These are phyloP conservation scores for Pherbina coryleti DNA, from an alignment of 2,888 invertebrate species.

Conservation along the genomic window DNA sequence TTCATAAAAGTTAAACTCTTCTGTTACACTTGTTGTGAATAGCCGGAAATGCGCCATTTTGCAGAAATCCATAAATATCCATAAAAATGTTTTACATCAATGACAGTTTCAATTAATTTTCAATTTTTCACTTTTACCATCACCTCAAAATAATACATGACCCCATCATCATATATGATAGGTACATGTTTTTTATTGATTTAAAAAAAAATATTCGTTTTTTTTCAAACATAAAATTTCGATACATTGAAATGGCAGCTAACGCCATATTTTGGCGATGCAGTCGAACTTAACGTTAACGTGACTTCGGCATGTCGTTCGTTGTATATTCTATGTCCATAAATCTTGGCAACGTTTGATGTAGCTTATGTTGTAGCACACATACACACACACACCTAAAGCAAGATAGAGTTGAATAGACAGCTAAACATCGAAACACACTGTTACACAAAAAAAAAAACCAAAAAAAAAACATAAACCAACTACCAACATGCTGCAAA, in stretches of 20 bases:
- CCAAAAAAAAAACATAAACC: not conserved
- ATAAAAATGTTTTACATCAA: conserved; percentile 1
- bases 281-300: too few relatives aligned
- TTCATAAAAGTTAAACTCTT: not conserved
- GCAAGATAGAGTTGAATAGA: not conserved
- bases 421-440: too few relatives aligned
- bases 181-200: too few relatives aligned
- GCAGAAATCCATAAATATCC: not conserved
- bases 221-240: not conserved
- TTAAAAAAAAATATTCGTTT: too few relatives aligned
- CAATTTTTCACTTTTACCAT: not conserved
- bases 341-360: not conserved
- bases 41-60: not conserved
- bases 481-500: not conserved
- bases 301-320: too few relatives aligned
- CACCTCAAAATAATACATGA: not conserved
- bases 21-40: not conserved
- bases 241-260: not conserved
- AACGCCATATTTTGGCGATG: not conserved
- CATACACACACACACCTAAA: not conserved
- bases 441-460: too few relatives aligned
- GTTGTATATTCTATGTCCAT: not conserved
- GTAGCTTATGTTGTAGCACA: not conserved
- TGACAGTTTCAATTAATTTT: not conserved
- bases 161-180: not conserved